Evolutionary conservation across 2,113 vertebrate species (phyloP).

Genomic region (Aphyosemion australe): DNA sequence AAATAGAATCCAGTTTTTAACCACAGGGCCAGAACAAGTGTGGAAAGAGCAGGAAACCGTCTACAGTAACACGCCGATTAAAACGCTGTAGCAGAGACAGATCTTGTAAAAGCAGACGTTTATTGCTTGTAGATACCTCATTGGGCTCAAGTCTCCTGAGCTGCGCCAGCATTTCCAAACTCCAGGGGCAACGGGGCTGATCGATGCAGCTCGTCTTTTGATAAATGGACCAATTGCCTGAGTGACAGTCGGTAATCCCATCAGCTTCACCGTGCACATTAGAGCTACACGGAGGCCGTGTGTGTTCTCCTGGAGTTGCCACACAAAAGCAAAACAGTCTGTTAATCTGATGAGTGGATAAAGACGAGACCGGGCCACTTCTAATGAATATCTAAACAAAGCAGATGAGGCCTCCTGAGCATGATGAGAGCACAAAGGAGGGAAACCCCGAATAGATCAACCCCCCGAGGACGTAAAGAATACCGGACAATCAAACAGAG

Average conservation of each 20-base stretch:
- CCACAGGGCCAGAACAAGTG: not conserved
- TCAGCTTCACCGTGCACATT: constrained; percentile 62
- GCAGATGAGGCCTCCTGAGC: constrained; percentile 29
- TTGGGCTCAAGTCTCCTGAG: constrained; percentile 64
- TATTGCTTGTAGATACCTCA: constrained; percentile 72
- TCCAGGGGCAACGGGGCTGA: constrained; percentile 61
- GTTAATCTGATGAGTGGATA: constrained; percentile 64
- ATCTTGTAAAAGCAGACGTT: constrained; percentile 70
- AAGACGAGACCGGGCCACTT: constrained; percentile 25
- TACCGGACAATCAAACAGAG: not conserved
- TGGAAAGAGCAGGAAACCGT: constrained; percentile 1
- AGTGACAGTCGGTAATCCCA: constrained; percentile 72
- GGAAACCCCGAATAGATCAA: constrained; percentile 10
- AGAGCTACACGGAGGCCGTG: constrained; percentile 51
- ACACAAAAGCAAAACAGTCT: constrained; percentile 42
- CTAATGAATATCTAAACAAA: constrained; percentile 48
- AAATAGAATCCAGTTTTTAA: not conserved
- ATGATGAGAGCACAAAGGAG: constrained; percentile 19
- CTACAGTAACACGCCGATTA: constrained; percentile 58
- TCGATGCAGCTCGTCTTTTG: constrained; percentile 74
- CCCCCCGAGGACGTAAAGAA: not conserved
- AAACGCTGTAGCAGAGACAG: constrained; percentile 60
- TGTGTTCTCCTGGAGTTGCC: constrained; percentile 49
- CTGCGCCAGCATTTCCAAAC: constrained; percentile 59
- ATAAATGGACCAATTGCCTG: constrained; percentile 77